Conservation (phyloP, 1,140 invertebrate genomes). For the Lucilia sericata region DNA sequence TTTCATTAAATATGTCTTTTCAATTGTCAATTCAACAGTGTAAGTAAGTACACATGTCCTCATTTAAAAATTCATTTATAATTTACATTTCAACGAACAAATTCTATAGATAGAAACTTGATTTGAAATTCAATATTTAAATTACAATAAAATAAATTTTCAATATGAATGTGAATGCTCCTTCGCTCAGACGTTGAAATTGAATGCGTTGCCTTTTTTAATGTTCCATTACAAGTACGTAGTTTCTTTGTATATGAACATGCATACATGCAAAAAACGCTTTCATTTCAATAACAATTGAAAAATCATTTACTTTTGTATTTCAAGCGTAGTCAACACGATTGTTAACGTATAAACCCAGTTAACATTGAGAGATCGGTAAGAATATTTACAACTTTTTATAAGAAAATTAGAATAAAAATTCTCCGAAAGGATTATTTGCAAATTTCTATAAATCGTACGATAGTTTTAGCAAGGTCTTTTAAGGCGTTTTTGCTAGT, state of each 20-base stretch:
- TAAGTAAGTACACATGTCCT: background rate
- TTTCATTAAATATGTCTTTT: background rate
- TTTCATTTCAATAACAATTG: background rate
- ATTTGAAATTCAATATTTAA: conserved; percentile 12
- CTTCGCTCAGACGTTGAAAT: background rate
- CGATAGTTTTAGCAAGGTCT: no score
- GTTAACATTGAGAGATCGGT: background rate
- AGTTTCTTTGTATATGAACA: background rate
- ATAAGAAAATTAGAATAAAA: no score
- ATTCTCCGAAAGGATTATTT: no score
- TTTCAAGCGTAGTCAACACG: background rate
- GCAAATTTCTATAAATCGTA: no score
- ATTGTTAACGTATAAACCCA: background rate
- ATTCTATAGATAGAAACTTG: background rate
- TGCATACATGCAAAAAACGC: background rate
- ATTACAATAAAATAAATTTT: background rate
- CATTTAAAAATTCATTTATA: background rate
- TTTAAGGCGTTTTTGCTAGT: no score
- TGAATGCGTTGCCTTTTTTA: background rate
- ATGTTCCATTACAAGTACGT: background rate
- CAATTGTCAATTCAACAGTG: background rate
- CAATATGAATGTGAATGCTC: background rate
- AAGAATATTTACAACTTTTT: background rate
- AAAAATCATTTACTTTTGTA: conserved; percentile 7
- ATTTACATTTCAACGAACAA: conserved; percentile 14